Evolutionary conservation across 2,113 vertebrate species (phyloP), one percentile per base, ranked within the genome.

Genomic region (Austrofundulus limnaeus): DNA sequence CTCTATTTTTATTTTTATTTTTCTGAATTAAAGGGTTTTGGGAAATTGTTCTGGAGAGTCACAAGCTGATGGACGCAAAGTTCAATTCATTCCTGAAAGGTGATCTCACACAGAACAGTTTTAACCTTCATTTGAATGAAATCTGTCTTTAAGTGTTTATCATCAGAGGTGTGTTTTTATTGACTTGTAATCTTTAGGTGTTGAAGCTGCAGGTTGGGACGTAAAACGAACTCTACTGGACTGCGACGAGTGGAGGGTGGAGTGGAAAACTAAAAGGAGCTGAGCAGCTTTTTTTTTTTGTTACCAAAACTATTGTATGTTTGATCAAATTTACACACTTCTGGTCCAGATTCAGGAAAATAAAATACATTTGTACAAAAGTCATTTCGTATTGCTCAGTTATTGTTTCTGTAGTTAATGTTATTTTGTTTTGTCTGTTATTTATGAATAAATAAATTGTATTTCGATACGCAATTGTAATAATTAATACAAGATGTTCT

Each of bases 241-340:
- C 81, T 93, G 93, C 72, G 92, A 95, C 23, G 94, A 96, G 60
- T 96, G 95, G 95, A 90, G 95, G 55, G 89, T 93, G 0, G 87
- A 92, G 0, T 95, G 94, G 94, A 90, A 80, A 31, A 74, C 42
- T 5, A 88, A 91, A 70, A 81, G 37, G 13, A 81, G 42, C 65
- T 93, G 60, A 90, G 47, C 45, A 20, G 10, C 21, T 15, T 51
- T n/a, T 5, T 24, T 31, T 31, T 19, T 34, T 19, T 10, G 17
- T 52, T 52, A 11, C 3, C 63, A 52, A 63, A 67, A 2, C 28
- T 8, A 12, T 47, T 71, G 71, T 47, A 3, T 39, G 5, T 5
- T 13, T 57, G 1, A 25, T 46, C 12, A 60, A 24, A 51, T 45
- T 57, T 11, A n/a, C 2, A n/a, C 16, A 1, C 10, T 8, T 50